Evolutionary conservation across 2,797 vertebrate species (phyloP), one percentile per base, ranked within the genome.

Genomic region (Falco columbarius): DNA sequence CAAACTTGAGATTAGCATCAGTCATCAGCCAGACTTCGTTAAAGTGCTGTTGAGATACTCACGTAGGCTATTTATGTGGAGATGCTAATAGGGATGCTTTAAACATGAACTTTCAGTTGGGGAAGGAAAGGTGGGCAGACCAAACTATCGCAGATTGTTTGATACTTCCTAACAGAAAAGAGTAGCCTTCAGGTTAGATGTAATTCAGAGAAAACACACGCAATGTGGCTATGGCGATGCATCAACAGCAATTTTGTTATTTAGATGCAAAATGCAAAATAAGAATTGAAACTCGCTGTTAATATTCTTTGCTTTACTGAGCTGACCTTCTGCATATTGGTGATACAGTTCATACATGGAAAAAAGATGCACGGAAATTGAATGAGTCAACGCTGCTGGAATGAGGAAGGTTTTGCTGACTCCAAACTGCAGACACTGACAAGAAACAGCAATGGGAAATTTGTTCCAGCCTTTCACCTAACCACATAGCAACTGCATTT

Each of bases 361-460:
- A 71, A 91, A 88, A 83, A 91, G 67, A 89, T 56, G 66, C 61
- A 62, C 51, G 71, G 89, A 95, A 96, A 96, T 83, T 34, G 56
- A 94, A 91, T 95, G 90, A 86, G 42, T 63, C 81, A 73, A 18
- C 2, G 7, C 72, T 63, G 62, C 75, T 84, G 75, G 77, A 95
- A 89, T n/a, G 49, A 67, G 62, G 63, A 44, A 88, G 46, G 36
- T 92, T 95, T 83, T 93, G 91, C 93, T 95, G 93, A 91, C 90
- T 96, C 86, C 59, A 52, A 52, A 87, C 90, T 67, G 66, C 59
- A 92, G 49, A 51, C 29, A 66, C 26, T 16, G 62, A 87, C 89
- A 74, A 94, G 89, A 74, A 94, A 94, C 42, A 80, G 89, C 68
- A 81, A 58, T 7, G 24, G 61, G 91, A 94, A 97, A 96, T 95